A percentile compares a stretch with the other conserved stretches of the same genome.
These are phyloP conservation scores for Drosophila aff. DNA, from an alignment of 1,140 invertebrate genomes.

Conservation along the genomic window DNA sequence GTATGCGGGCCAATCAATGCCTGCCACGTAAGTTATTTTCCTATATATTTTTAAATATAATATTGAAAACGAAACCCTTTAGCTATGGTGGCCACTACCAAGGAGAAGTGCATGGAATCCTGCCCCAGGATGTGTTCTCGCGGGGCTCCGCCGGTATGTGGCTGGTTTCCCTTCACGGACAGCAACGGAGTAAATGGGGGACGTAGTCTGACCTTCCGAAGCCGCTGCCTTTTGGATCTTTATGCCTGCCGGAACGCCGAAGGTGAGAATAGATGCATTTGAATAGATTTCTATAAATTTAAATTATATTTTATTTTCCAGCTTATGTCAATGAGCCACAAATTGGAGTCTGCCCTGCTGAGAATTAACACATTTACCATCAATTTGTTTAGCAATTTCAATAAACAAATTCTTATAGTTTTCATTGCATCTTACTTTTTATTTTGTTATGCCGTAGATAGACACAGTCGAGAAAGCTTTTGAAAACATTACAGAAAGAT, in stretches of 20 bases:
- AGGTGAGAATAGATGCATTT: slow-evolving; percentile 4
- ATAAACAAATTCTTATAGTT: neutral
- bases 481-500: no score
- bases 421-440: neutral
- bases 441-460: no score
- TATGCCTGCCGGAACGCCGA: slow-evolving; percentile 26
- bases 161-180: slow-evolving; percentile 36
- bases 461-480: no score
- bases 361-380: neutral
- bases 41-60: neutral
- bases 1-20: slow-evolving; percentile 46
- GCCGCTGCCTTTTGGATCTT: slow-evolving; percentile 29
- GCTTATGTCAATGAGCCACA: slow-evolving; percentile 46
- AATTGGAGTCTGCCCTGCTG: slow-evolving; percentile 14
- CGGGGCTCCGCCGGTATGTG: slow-evolving; percentile 14
- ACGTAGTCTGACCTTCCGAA: slow-evolving; percentile 13
- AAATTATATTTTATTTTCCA: neutral
- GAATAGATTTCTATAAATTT: neutral
- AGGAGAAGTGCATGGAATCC: slow-evolving; percentile 25
- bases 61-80: neutral
- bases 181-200: slow-evolving; percentile 15
- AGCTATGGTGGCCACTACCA: slow-evolving; percentile 15
- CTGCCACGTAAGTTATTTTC: slow-evolving; percentile 26
- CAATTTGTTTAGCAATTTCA: neutral
- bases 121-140: slow-evolving; percentile 26